Conservation (phyloP, 2,888 invertebrate genomes). For the Phania funesta region DNA sequence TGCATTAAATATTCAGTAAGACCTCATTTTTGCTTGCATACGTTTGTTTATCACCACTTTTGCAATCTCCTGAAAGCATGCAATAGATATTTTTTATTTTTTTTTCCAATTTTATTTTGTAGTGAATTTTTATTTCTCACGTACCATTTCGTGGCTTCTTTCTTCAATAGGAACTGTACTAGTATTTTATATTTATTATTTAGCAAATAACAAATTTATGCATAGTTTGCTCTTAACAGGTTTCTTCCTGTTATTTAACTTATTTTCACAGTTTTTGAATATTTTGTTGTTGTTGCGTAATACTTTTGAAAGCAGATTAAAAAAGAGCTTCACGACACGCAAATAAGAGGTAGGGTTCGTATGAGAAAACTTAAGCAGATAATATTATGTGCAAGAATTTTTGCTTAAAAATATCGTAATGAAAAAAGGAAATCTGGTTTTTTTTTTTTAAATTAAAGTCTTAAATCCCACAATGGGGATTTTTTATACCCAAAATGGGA, state of each 20-base stretch:
- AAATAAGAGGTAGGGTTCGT: neutral
- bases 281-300: neutral
- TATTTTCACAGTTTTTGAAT: slow-evolving; percentile 15
- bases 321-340: slow-evolving; percentile 6
- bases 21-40: slow-evolving; percentile 1
- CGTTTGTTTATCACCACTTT: slow-evolving; percentile 40
- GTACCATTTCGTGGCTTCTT: slow-evolving; percentile 46
- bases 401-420: no score
- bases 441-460: no score
- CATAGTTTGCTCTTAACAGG: slow-evolving; percentile 57
- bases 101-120: slow-evolving; percentile 17
- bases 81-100: slow-evolving; percentile 2
- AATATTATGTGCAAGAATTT: no score
- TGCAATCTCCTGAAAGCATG: slow-evolving; percentile 45
- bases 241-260: slow-evolving; percentile 59
- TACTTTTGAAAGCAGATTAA: slow-evolving; percentile 9
- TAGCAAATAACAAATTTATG: slow-evolving; percentile 53
- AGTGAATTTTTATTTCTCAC: slow-evolving; percentile 39
- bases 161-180: neutral
- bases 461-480: no score
- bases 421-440: no score
- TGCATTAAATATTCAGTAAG: slow-evolving; percentile 66
- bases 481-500: no score
- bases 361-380: no score
- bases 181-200: slow-evolving; percentile 42